phyloP scores from a whole-genome alignment of 2,797 vertebrate genomes.

The Rhadinocentrus ornatus region DNA sequence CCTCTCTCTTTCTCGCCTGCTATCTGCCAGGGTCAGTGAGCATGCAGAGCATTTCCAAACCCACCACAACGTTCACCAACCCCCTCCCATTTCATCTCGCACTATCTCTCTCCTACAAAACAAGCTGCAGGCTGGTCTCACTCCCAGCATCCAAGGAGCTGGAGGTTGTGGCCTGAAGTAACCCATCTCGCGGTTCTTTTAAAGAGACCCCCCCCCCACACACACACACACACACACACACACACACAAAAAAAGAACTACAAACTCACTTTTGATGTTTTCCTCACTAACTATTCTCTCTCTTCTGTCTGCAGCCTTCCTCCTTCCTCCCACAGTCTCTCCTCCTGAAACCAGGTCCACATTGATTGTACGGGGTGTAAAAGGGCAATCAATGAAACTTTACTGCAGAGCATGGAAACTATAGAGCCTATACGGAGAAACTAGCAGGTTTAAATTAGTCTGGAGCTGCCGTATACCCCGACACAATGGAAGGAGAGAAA shows the following conservation, averaged over 20 bases:
- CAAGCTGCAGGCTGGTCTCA: slow-evolving; percentile 52
- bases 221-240: no score
- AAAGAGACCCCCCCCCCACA: slow-evolving; percentile 8
- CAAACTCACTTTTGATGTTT: slow-evolving; percentile 40
- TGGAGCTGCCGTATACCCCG: slow-evolving; percentile 31
- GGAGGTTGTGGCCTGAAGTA: slow-evolving; percentile 63
- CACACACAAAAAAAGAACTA: slow-evolving; percentile 36
- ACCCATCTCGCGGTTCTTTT: slow-evolving; percentile 38
- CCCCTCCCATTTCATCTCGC: slow-evolving; percentile 16
- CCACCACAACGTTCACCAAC: slow-evolving; percentile 27
- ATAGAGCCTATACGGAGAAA: slow-evolving; percentile 46
- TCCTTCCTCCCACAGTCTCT: slow-evolving; percentile 39
- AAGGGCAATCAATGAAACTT: slow-evolving; percentile 75
- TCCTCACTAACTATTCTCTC: slow-evolving; percentile 18
- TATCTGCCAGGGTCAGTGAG: slow-evolving; percentile 77
- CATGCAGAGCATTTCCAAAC: slow-evolving; percentile 65
- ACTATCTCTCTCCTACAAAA: slow-evolving; percentile 46
- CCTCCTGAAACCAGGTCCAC: slow-evolving; percentile 56
- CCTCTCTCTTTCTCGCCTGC: slow-evolving; percentile 60
- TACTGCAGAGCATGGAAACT: slow-evolving; percentile 59
- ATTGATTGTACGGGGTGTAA: slow-evolving; percentile 78
- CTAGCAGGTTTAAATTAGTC: slow-evolving; percentile 42
- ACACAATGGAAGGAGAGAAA: slow-evolving; percentile 7
- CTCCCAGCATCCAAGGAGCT: slow-evolving; percentile 55
- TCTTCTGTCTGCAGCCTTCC: slow-evolving; percentile 3